These are phyloP conservation scores for Choloepus didactylus DNA, from an alignment of 2,797 vertebrate species.

Conservation along the genomic window DNA sequence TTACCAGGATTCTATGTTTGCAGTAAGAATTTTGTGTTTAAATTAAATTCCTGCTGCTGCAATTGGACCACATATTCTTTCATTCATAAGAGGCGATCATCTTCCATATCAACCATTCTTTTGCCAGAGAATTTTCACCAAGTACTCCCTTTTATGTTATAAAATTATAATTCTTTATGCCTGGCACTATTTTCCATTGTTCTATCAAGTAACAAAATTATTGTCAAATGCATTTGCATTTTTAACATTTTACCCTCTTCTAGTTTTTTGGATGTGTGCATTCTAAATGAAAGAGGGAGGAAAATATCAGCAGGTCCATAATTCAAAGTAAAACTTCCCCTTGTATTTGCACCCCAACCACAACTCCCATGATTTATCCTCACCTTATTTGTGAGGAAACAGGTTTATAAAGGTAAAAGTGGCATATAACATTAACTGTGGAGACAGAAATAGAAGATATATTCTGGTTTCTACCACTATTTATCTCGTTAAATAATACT, in stretches of 20 bases:
- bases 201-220: background rate
- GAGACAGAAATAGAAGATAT: background rate
- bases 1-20: background rate
- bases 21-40: background rate
- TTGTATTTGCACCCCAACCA: background rate
- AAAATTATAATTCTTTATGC: background rate
- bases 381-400: background rate
- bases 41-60: background rate
- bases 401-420: background rate
- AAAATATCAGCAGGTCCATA: background rate
- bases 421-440: background rate
- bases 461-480: background rate
- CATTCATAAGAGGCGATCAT: background rate
- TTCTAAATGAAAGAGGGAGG: background rate
- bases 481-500: background rate
- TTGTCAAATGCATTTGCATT: background rate
- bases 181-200: background rate
- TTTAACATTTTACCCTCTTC: background rate
- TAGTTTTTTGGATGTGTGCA: background rate
- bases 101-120: background rate
- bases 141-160: background rate
- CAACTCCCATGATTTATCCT: background rate
- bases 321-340: background rate
- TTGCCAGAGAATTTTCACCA: background rate
- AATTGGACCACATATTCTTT: constrained; percentile 1